These are phyloP conservation scores for Drosophila ustulata DNA, from an alignment of 2,888 invertebrate species.

Conservation along the genomic window DNA sequence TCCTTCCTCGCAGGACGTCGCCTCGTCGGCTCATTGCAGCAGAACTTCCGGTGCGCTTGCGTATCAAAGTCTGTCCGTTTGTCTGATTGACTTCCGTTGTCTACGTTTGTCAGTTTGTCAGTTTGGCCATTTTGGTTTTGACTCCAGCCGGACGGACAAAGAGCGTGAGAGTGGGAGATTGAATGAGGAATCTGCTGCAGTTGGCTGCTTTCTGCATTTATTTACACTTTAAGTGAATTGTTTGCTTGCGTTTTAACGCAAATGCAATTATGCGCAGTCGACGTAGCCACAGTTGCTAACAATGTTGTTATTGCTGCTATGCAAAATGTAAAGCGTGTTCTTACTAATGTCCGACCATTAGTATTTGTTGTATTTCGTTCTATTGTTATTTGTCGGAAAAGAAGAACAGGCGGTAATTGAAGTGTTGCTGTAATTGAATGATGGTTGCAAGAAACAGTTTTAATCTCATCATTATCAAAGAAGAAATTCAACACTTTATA, in stretches of 20 bases:
- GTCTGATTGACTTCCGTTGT: slow-evolving; percentile 80
- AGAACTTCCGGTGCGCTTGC: slow-evolving; percentile 75
- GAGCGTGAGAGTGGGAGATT: slow-evolving; percentile 7
- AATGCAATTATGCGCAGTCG: slow-evolving; percentile 73
- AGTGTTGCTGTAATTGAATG: slow-evolving; percentile 33
- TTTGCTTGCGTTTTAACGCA: slow-evolving; percentile 80
- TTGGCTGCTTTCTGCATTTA: slow-evolving; percentile 61
- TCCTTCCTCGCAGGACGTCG: slow-evolving; percentile 24
- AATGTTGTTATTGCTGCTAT: too few species aligned
- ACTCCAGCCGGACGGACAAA: slow-evolving; percentile 45
- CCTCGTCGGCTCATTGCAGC: slow-evolving; percentile 67
- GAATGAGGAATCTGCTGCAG: slow-evolving; percentile 45
- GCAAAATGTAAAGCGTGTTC: slow-evolving; percentile 54
- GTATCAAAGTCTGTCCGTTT: slow-evolving; percentile 72
- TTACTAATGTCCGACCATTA: slow-evolving; percentile 64
- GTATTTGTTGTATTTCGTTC: slow-evolving; percentile 48
- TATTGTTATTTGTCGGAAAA: slow-evolving; percentile 35
- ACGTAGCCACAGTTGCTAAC: slow-evolving; percentile 24
- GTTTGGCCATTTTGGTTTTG: slow-evolving; percentile 78
- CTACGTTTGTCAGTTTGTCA: slow-evolving; percentile 77
- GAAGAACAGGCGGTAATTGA: slow-evolving; percentile 38
- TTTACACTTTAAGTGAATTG: slow-evolving; percentile 81
- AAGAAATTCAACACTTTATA: neutral
- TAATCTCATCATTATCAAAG: neutral
- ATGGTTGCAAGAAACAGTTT: neutral